Conservation (phyloP, 92 coral and sea anemone species). For the Epizoanthus fatuus region DNA sequence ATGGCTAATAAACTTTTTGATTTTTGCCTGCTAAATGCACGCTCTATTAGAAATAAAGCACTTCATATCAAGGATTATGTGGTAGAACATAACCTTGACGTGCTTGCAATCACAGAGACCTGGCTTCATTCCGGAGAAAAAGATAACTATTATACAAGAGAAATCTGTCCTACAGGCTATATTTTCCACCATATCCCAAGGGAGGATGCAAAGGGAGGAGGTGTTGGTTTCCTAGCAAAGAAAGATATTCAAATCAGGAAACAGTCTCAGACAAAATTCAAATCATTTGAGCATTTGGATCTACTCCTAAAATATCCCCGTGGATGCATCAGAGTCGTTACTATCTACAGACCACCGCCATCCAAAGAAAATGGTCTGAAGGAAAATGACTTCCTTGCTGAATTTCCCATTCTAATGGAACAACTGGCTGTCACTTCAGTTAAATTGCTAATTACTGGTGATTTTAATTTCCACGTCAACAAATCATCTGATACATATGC, state of each 20-base stretch:
- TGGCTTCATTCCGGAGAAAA: too few relatives aligned
- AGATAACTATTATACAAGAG: too few relatives aligned
- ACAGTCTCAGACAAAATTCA: neutral
- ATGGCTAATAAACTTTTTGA: neutral
- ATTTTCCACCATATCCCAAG: too few relatives aligned
- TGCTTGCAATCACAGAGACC: too few relatives aligned
- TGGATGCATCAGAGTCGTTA: slow-evolving; percentile 18
- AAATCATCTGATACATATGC: slow-evolving; percentile 19
- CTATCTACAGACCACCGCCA: slow-evolving; percentile 39
- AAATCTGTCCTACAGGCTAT: too few relatives aligned
- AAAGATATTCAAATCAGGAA: slow-evolving; percentile 5
- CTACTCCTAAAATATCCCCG: slow-evolving; percentile 13
- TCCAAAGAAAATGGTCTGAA: slow-evolving; percentile 21
- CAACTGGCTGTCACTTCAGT: neutral
- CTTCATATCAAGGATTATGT: too few relatives aligned
- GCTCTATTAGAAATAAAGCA: neutral
- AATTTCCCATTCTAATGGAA: slow-evolving; percentile 21
- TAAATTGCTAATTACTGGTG: slow-evolving; percentile 36
- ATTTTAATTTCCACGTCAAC: slow-evolving; percentile 43
- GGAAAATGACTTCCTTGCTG: neutral
- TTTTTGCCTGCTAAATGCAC: slow-evolving; percentile 4
- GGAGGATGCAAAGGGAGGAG: too few relatives aligned
- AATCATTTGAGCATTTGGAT: slow-evolving; percentile 34
- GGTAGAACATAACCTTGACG: too few relatives aligned
- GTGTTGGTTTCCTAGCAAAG: slow-evolving; percentile 22